Evolutionary conservation across 2,113 vertebrate genomes (phyloP).

Genomic region (Eretmochelys imbricata): DNA sequence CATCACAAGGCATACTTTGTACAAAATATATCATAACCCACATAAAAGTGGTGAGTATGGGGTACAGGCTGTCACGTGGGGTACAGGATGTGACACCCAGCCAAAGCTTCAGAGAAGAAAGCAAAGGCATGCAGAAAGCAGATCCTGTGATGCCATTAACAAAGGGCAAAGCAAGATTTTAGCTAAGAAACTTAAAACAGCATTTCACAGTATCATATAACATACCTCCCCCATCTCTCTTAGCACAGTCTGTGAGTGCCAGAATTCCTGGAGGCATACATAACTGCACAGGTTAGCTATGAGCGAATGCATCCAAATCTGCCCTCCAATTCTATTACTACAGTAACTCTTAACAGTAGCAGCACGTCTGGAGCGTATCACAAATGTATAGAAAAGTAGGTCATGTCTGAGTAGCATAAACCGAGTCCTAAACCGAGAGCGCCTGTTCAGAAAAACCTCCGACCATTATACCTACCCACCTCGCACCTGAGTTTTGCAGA

Average conservation of each 20-base stretch:
- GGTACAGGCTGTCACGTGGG: not conserved
- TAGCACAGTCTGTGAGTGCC: not conserved
- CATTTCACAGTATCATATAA: accelerated
- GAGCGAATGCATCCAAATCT: not conserved
- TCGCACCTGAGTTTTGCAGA: not conserved
- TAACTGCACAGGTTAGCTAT: not conserved
- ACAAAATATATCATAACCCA: not conserved
- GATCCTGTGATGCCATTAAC: not conserved
- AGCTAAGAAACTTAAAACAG: accelerated
- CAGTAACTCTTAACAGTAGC: not conserved
- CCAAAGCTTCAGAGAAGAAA: not conserved
- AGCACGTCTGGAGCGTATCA: not conserved
- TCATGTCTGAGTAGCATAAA: conserved; percentile 11
- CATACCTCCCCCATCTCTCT: not conserved
- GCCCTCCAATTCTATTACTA: not conserved
- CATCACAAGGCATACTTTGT: not conserved
- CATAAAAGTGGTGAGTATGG: not conserved
- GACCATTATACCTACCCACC: accelerated
- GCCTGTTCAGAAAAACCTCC: not conserved
- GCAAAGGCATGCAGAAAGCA: not conserved
- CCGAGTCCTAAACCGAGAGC: conserved; percentile 21
- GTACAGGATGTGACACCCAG: accelerated
- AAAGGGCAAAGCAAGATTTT: not conserved
- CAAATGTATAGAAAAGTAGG: conserved; percentile 53
- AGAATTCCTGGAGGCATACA: not conserved